Evolutionary conservation across 2,113 vertebrate genomes (phyloP).

Genomic region (Pseudois nayaur): DNA sequence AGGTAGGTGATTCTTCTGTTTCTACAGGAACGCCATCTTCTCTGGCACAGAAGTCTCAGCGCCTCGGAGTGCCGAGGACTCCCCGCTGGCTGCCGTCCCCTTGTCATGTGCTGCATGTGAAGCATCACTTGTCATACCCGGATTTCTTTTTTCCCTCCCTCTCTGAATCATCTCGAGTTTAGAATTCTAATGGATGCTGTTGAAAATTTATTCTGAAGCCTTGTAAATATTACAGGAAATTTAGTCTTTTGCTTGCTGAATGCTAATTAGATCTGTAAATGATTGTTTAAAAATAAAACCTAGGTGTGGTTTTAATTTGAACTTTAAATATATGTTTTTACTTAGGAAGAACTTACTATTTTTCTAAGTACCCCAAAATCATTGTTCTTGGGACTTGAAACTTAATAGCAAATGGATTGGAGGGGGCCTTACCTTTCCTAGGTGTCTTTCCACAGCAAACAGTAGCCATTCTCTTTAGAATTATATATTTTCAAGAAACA

Average conservation of each 20-base stretch:
- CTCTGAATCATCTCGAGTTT: background rate
- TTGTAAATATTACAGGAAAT: background rate
- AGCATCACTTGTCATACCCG: background rate
- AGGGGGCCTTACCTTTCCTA: background rate
- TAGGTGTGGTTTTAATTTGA: background rate
- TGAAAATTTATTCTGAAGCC: background rate
- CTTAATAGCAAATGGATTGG: background rate
- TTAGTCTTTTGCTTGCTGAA: background rate
- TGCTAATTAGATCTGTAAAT: slow-evolving; percentile 3
- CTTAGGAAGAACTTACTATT: background rate
- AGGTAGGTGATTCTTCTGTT: slow-evolving; percentile 68
- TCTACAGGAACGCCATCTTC: background rate
- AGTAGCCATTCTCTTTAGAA: background rate
- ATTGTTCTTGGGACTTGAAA: slow-evolving; percentile 8
- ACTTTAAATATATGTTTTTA: slow-evolving; percentile 12
- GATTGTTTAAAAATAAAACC: background rate
- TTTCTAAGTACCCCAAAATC: background rate
- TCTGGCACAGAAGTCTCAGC: background rate
- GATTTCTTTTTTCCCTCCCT: background rate
- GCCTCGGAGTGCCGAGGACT: background rate
- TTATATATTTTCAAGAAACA: slow-evolving; percentile 11
- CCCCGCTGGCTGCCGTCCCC: background rate
- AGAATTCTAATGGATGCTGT: background rate
- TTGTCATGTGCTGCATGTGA: slow-evolving; percentile 57
- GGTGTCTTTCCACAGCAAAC: background rate